phyloP scores from a whole-genome alignment of 2,113 vertebrate species.

The Galbula dea region DNA sequence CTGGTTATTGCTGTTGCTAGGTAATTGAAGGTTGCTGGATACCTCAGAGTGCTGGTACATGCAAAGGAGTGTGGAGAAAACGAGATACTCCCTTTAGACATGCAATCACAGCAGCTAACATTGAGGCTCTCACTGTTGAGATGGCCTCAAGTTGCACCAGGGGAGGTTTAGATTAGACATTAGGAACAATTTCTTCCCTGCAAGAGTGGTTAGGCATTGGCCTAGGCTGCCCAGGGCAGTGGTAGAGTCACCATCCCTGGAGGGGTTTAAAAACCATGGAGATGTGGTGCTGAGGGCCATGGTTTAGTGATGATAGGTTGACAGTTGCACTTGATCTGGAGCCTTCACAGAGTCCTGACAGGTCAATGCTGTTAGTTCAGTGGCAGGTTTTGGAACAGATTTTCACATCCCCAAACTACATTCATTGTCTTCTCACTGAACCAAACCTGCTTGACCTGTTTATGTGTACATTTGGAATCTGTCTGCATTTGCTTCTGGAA shows the following conservation, averaged over 20 bases:
- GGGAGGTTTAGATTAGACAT: too few relatives aligned
- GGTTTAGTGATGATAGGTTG: too few relatives aligned
- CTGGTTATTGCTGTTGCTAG: neutral
- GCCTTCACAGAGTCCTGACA: neutral
- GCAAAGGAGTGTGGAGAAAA: neutral
- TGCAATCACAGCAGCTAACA: neutral
- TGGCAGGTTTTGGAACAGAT: neutral
- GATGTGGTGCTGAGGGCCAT: too few relatives aligned
- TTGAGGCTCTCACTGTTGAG: neutral
- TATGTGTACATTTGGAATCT: fast-evolving
- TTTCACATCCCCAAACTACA: neutral
- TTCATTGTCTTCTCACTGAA: neutral
- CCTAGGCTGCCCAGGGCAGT: too few relatives aligned
- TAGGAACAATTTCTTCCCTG: too few relatives aligned
- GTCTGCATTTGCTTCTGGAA: neutral
- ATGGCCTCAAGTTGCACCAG: too few relatives aligned
- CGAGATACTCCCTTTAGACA: neutral
- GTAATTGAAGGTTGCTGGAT: neutral
- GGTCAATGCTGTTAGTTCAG: neutral
- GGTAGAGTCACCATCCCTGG: too few relatives aligned
- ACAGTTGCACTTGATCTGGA: too few relatives aligned
- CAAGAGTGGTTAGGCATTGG: too few relatives aligned
- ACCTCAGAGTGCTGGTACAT: neutral
- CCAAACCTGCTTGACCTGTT: neutral
- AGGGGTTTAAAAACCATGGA: too few relatives aligned